phyloP scores from a whole-genome alignment of 2,113 vertebrate genomes.

The Danio rerio region GRCz12tu NC_133198.1:26329001-26329500 shows the following conservation, averaged over 20 bases:
- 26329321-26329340: slow-evolving; percentile 55
- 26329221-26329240: slow-evolving; percentile 50
- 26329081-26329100: background rate
- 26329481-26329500: too few species aligned
- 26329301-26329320: slow-evolving; percentile 47
- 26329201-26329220: background rate
- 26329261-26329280: slow-evolving; percentile 30
- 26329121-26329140: background rate
- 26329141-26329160: background rate
- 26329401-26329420: too few species aligned
- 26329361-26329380: too few species aligned
- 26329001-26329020: too few species aligned
- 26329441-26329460: too few species aligned
- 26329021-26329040: background rate
- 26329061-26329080: background rate
- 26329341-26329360: slow-evolving; percentile 32
- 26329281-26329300: slow-evolving; percentile 51
- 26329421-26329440: too few species aligned
- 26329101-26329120: background rate
- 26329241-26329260: slow-evolving; percentile 47
- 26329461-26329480: too few species aligned
- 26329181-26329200: slow-evolving; percentile 22
- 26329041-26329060: background rate
- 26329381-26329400: too few species aligned
- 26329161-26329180: slow-evolving; percentile 6